phyloP scores from a whole-genome alignment of 2,113 vertebrate species.

The human (Homo sapiens) region GRCh38 chr3:97429501-97430000 shows the following conservation, averaged over 20 bases:
- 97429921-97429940: not conserved
- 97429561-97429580: not conserved
- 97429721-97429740: not conserved
- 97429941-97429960: not conserved
- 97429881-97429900: not conserved
- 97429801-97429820: not conserved
- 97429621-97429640: not conserved
- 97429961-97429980: not conserved
- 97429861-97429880: not conserved
- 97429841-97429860: not conserved
- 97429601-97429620: not conserved
- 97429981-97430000: not conserved
- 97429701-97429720: not conserved
- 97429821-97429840: not conserved
- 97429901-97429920: not conserved
- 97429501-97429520: not conserved
- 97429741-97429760: not conserved
- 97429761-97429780: not conserved
- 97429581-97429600: not conserved
- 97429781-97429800: not conserved
- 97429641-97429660: not conserved
- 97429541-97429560: not conserved
- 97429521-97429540: not conserved
- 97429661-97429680: not conserved
- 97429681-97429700: not conserved